A percentile compares a stretch with the other conserved stretches of the same genome.
These are phyloP conservation scores for Chamaetylas fuelleborni DNA, from an alignment of 2,113 vertebrate species.

Conservation along the genomic window DNA sequence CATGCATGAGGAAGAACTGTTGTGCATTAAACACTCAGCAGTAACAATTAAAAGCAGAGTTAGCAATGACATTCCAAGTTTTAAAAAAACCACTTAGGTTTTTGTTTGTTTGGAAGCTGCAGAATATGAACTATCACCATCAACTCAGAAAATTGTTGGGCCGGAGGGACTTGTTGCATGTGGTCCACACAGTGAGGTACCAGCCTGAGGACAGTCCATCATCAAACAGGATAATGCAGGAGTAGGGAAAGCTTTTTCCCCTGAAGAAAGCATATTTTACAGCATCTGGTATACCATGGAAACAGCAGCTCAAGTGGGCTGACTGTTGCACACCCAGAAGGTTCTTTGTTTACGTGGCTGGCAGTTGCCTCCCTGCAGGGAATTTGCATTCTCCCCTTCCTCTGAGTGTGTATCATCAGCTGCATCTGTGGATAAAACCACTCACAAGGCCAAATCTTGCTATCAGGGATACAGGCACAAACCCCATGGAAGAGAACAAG, in stretches of 20 bases:
- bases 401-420: neutral
- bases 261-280: constrained; percentile 32
- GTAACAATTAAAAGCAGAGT: neutral
- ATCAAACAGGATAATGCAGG: neutral
- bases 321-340: constrained; percentile 55
- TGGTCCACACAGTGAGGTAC: neutral
- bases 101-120: neutral
- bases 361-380: neutral
- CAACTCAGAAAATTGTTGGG: neutral
- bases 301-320: constrained; percentile 62
- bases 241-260: neutral
- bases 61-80: neutral
- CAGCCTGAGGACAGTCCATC: neutral
- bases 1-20: neutral
- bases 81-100: neutral
- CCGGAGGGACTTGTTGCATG: accelerated
- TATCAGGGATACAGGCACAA: neutral
- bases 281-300: constrained; percentile 63
- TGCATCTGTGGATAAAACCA: neutral
- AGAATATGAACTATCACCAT: neutral
- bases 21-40: neutral
- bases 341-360: constrained; percentile 46
- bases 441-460: neutral
- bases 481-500: neutral
- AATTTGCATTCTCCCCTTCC: constrained; percentile 33